Evolutionary conservation across 2,888 invertebrate species (phyloP), one percentile per base, ranked within the genome.

Genomic region (Drosophila meridiana): DNA sequence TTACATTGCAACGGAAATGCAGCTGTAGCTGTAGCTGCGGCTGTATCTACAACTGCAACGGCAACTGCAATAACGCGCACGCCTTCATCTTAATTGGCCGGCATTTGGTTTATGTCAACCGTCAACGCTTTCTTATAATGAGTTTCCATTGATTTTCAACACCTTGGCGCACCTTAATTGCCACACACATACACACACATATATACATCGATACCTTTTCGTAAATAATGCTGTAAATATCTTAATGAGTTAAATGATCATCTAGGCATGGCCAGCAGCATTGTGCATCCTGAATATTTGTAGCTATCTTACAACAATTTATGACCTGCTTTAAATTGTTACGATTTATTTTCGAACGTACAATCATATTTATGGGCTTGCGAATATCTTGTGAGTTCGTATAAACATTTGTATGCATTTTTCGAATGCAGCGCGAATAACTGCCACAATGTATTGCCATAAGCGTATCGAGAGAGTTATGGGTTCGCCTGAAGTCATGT

Each of bases 101-200:
- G 94, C 95, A 55, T 94, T 94, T 91, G 94, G 68, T 93, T 94
- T 80, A 73, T 88, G 88, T 92, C 89, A 71, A 89, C 87, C 20
- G 93, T 92, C 63, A 93, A 90, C 9, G 93, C 85, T 67, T 93
- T 90, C 86, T 82, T 92, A 86, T 91, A 92, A 89, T 92, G 89
- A 88, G 78, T 89, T 92, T 68, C 66, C 87, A 87, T 76, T 73
- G 72, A 77, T 82, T 90, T 91, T 92, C 89, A 87, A 87, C 92
- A 92, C 90, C 90, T 90, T 70, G 56, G 65, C 71, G 81, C 69
- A 56, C 53, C 70, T 86, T 88, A 86, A 86, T 90, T 90, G 86
- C 83, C 73, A 28, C 43, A 47, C 57, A 52, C 14, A 56, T n/a
- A 61, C 55, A 38, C 53, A 53, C 28, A 30, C 48, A 14, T 7